Evolutionary conservation across 2,888 invertebrate genomes (phyloP), one percentile per base, ranked within the genome.

Genomic region (Hipparchia semele): DNA sequence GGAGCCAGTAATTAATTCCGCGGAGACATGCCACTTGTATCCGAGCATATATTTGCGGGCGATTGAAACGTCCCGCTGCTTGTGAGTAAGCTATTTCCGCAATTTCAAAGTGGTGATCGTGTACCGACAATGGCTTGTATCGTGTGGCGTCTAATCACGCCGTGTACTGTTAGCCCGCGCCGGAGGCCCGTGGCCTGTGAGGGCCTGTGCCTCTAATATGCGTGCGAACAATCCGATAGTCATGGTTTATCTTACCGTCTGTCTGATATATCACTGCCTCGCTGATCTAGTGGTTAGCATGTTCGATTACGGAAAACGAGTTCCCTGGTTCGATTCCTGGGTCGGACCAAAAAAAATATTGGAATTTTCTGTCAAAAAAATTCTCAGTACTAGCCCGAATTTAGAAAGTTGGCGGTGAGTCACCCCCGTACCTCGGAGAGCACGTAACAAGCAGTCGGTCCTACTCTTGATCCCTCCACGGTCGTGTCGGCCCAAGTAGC

Each of bases 91-190:
- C 89, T 90, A 91, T 92, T 93, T 93, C 92, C 93, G 91, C 91
- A 92, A 92, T 93, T 91, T 90, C 91, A 86, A 90, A 89, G 90
- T 88, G 90, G 87, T 89, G 90, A 93, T 92, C 90, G 91, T 92
- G 92, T 90, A 87, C 91, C 89, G 92, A 93, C 93, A 93, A 93
- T 92, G 84, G 91, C 86, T 88, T 85, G 90, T 92, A 93, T 93
- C 91, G 91, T 90, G 91, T 90, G 91, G 89, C 90, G 94, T 92
- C 92, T 94, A 94, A 94, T 93, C 93, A 92, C 89, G 86, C 83
- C 85, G 86, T 83, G 89, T 93, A 92, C 92, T 89, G 91, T 91
- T 91, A 91, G 89, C 87, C 89, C 85, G 86, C 79, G 89, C 91
- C 88, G 78, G 83, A 83, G 88, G 91, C 86, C 79, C 78, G 23